Conservation (phyloP, 2,113 vertebrate genomes). For the Tachuris rubrigastra region DNA sequence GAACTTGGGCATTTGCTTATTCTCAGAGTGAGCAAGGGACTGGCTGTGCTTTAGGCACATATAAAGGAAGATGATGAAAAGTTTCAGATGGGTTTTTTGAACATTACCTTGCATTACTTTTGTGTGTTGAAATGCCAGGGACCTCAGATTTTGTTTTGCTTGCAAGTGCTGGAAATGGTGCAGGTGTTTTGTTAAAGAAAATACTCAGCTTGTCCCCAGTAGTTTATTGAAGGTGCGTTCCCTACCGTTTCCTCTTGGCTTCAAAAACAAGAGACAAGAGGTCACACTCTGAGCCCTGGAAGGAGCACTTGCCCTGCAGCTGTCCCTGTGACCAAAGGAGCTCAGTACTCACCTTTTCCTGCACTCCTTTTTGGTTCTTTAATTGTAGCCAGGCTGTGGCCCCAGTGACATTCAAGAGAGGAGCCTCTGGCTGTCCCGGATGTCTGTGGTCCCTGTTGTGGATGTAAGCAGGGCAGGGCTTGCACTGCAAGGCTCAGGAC, state of each 20-base stretch:
- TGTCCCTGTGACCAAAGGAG: rapidly evolving
- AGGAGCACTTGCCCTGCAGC: rapidly evolving
- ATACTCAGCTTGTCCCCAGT: not conserved
- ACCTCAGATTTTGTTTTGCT: not conserved
- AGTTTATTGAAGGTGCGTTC: not conserved
- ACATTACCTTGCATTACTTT: not conserved
- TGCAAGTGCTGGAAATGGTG: not conserved
- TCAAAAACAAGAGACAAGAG: rapidly evolving
- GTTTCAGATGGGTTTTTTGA: not conserved
- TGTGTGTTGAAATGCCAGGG: not conserved
- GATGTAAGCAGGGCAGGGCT: not conserved
- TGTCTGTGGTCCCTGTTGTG: not conserved
- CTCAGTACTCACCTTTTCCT: not conserved
- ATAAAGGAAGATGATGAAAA: not conserved
- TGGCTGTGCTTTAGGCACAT: not conserved
- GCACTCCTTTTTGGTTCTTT: not conserved
- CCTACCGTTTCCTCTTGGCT: rapidly evolving
- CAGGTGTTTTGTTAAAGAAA: not conserved
- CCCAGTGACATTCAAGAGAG: rapidly evolving
- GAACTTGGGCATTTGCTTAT: not conserved
- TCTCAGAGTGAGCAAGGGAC: not conserved
- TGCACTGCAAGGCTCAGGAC: not conserved
- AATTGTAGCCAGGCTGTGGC: not conserved
- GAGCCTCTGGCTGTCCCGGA: not conserved
- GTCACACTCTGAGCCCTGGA: not conserved